Conservation (phyloP, 2,113 vertebrate genomes). For the Tupaia tana region DNA sequence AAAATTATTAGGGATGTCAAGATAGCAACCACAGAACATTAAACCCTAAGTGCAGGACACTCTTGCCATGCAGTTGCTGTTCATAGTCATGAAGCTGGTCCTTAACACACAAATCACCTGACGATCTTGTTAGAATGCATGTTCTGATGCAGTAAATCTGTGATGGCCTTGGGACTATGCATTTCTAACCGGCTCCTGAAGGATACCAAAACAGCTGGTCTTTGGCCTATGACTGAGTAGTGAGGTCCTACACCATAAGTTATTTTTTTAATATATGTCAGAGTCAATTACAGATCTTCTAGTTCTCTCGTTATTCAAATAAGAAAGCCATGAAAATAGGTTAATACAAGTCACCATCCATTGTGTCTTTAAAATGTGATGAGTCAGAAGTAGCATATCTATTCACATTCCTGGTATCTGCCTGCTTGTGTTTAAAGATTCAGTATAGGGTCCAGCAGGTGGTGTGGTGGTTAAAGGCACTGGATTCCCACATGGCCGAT, state of each 20-base stretch:
- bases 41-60: not conserved
- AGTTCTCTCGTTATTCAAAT: slow-evolving; percentile 51
- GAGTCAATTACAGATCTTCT: not conserved
- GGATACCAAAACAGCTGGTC: not conserved
- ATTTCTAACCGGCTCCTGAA: not conserved
- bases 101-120: not conserved
- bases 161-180: not conserved
- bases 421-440: not conserved
- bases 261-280: slow-evolving; percentile 50
- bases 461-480: too few relatives aligned
- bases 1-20: not conserved
- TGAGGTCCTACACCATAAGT: not conserved
- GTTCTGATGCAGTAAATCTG: not conserved
- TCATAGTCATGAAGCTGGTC: not conserved
- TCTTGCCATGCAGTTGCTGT: not conserved
- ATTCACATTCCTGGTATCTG: not conserved
- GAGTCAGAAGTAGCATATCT: slow-evolving; percentile 34
- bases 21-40: not conserved
- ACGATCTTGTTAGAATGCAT: not conserved
- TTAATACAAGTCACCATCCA: slow-evolving; percentile 48
- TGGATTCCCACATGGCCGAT: too few relatives aligned
- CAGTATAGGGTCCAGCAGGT: not conserved
- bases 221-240: not conserved
- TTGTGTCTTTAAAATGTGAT: slow-evolving; percentile 42
- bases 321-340: slow-evolving; percentile 47